phyloP scores from a whole-genome alignment of 2,797 vertebrate species.

The Poecilia wingei region DNA sequence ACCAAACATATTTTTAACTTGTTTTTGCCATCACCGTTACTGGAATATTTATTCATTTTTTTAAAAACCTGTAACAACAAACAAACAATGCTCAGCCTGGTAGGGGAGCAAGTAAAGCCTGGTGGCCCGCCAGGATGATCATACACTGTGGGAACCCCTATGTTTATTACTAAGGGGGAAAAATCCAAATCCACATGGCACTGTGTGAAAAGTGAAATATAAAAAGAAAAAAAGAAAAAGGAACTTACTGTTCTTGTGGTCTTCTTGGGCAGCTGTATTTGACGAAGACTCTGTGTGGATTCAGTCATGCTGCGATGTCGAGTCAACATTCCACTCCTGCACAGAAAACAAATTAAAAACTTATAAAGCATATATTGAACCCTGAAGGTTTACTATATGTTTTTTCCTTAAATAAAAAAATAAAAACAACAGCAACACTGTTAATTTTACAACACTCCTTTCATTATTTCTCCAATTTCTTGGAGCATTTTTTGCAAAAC shows the following conservation, averaged over 20 bases:
- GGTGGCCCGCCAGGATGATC: no score
- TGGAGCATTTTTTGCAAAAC: neutral
- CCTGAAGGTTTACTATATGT: neutral
- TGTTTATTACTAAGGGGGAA: neutral
- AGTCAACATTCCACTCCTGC: conserved; percentile 85
- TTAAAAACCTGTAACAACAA: no score
- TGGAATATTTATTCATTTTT: no score
- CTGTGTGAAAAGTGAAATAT: neutral
- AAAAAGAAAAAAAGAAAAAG: neutral
- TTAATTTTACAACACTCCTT: neutral
- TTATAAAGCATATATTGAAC: neutral
- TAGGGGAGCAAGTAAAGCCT: no score
- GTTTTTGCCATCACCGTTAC: no score
- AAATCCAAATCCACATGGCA: neutral
- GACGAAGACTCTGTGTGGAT: conserved; percentile 88
- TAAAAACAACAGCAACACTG: neutral
- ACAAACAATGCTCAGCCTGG: no score
- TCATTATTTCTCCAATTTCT: neutral
- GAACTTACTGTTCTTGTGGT: conserved; percentile 81
- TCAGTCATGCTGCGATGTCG: conserved; percentile 93
- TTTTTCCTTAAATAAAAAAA: neutral
- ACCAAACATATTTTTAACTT: no score
- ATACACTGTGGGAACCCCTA: no score
- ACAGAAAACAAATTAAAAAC: neutral
- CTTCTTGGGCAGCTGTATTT: conserved; percentile 91